phyloP scores from a whole-genome alignment of 2,888 invertebrate species.

The Melanophora roralis region DNA sequence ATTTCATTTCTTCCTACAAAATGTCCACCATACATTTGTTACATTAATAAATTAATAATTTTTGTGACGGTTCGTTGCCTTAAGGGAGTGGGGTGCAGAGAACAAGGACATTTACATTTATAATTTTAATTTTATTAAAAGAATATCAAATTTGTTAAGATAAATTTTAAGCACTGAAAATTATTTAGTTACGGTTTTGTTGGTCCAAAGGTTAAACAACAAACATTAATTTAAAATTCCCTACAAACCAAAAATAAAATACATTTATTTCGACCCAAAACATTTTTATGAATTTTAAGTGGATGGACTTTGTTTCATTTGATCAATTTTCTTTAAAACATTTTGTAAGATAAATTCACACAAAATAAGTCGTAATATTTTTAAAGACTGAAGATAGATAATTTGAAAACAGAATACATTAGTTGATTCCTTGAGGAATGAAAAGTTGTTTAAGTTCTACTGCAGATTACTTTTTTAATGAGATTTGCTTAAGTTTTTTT shows the following conservation, averaged over 20 bases:
- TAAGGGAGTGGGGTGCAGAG: background rate
- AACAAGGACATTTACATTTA: background rate
- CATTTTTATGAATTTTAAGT: slow-evolving; percentile 51
- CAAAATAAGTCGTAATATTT: too few relatives aligned
- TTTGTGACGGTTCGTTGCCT: too few relatives aligned
- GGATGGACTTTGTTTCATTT: background rate
- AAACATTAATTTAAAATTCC: slow-evolving; percentile 21
- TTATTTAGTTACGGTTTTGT: slow-evolving; percentile 22
- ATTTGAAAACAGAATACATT: too few relatives aligned
- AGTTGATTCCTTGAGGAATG: too few relatives aligned
- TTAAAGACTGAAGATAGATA: too few relatives aligned
- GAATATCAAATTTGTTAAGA: background rate
- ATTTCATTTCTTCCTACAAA: too few relatives aligned
- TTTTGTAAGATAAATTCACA: background rate
- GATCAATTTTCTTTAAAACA: background rate
- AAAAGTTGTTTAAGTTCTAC: too few relatives aligned
- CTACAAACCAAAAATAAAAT: background rate
- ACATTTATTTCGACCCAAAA: slow-evolving; percentile 21
- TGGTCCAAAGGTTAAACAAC: background rate
- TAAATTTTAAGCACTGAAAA: background rate
- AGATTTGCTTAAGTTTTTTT: too few relatives aligned
- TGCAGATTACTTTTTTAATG: too few relatives aligned
- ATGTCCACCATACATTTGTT: too few relatives aligned
- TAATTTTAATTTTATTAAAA: background rate
- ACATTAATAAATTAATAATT: too few relatives aligned